Evolutionary conservation across 2,113 vertebrate species (phyloP), one percentile per base, ranked within the genome.

Genomic region (Cyprinodon variegatus): DNA sequence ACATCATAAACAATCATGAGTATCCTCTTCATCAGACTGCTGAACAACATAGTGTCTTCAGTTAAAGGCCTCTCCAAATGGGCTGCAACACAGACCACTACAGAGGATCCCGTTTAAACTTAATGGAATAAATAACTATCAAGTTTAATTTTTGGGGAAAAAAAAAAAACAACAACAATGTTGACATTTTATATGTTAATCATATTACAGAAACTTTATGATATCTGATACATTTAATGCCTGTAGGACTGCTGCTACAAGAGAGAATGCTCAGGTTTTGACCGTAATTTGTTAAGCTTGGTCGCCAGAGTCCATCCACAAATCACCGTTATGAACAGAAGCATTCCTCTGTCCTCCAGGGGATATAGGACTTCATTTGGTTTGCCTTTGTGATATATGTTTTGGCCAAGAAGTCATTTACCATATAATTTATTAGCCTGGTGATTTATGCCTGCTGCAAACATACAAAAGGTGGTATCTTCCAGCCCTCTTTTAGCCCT

Each of bases 381-480:
- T 90, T 92, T 86, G 83, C 79, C 81, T 90, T 83, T 36, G 60
- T 93, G 93, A 94, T 93, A 86, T 93, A 93, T 93, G 89, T 78
- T 17, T 76, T 88, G 92, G 93, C 84, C 93, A 94, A 94, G 85
- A 91, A 94, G 92, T 94, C 93, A 90, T 94, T 93, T 93, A 93
- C 88, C 88, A 88, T 90, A 89, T 86, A 90, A 93, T 95, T 93
- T 94, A 95, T 95, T 90, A 95, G 94, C 90, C 90, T 88, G 90
- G 90, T 95, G 96, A 97, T 97, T 97, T 96, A 98, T 96, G 93
- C 88, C 89, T 82, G 89, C 91, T 95, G 96, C 94, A 95, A 95
- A 95, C 95, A 94, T 85, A 93, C 92, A 84, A n/a, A 57, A 57
- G 89, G 84, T 93, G 94, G 92, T 93, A 93, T 96, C 93, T 93